These are phyloP conservation scores for Chironomus striatipennis DNA, from an alignment of 1,140 invertebrate genomes.

Conservation along the genomic window DNA sequence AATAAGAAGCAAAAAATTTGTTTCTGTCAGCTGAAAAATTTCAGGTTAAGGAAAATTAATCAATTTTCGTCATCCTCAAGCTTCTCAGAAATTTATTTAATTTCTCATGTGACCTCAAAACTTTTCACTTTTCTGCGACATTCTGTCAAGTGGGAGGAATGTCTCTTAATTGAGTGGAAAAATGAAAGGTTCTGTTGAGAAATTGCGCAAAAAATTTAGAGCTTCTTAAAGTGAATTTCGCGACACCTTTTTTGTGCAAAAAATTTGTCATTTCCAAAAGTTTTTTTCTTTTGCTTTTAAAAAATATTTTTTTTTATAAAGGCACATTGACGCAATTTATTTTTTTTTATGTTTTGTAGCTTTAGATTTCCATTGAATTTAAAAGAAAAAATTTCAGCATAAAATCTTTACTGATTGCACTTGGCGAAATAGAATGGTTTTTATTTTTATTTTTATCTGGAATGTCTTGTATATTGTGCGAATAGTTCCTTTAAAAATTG, in stretches of 20 bases:
- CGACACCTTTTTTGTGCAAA: background rate
- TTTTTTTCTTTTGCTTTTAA: background rate
- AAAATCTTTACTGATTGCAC: too few species aligned
- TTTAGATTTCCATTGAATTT: too few species aligned
- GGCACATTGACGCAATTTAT: constrained; percentile 4
- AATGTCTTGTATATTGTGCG: too few species aligned
- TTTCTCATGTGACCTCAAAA: background rate
- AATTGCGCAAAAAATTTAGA: too few species aligned
- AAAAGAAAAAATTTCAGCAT: too few species aligned
- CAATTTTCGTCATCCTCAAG: background rate
- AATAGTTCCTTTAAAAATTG: too few species aligned
- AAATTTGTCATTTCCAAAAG: constrained; percentile 1
- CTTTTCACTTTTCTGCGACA: background rate
- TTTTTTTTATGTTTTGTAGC: background rate
- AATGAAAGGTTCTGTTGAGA: too few species aligned
- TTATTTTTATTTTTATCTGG: too few species aligned
- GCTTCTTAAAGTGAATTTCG: too few species aligned
- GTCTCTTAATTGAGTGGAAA: too few species aligned
- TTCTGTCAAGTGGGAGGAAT: too few species aligned
- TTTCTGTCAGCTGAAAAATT: background rate
- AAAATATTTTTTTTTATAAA: background rate
- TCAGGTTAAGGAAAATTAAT: background rate
- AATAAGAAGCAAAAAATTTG: background rate
- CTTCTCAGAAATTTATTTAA: background rate
- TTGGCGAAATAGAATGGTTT: too few species aligned